These are phyloP conservation scores for Drosophila punjabiensis DNA, from an alignment of 1,140 invertebrate genomes.

Conservation along the genomic window DNA sequence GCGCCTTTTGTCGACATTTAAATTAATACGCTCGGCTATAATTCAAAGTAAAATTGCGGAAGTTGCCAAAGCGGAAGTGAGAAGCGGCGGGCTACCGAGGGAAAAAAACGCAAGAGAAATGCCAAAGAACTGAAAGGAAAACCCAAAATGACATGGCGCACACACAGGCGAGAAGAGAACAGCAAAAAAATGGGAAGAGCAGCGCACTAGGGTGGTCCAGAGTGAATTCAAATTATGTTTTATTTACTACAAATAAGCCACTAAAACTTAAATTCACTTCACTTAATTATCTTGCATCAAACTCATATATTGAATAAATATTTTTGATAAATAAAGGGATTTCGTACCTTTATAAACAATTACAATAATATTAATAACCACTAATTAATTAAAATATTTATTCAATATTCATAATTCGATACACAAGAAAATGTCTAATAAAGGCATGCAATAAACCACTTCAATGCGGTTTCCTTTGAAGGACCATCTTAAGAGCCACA, in stretches of 20 bases:
- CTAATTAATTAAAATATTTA: no score
- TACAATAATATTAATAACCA: no score
- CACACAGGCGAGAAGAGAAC: slow-evolving; percentile 22
- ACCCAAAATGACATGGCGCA: slow-evolving; percentile 52
- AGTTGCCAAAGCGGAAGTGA: slow-evolving; percentile 84
- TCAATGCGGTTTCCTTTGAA: not conserved
- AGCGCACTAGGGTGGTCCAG: slow-evolving; percentile 6
- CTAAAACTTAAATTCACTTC: no score
- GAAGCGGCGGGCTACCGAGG: slow-evolving; percentile 67
- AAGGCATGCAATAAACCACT: not conserved
- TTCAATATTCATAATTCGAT: no score
- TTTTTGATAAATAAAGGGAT: not conserved
- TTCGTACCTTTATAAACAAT: not conserved
- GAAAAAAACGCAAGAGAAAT: slow-evolving; percentile 44
- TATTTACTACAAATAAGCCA: not conserved
- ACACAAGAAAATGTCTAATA: no score
- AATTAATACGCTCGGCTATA: slow-evolving; percentile 84
- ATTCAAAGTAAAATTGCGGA: slow-evolving; percentile 84
- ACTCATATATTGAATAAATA: not conserved
- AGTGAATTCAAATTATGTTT: slow-evolving; percentile 7
- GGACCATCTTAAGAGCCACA: not conserved
- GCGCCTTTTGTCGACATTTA: slow-evolving; percentile 81
- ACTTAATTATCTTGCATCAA: not conserved
- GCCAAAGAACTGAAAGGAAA: slow-evolving; percentile 50
- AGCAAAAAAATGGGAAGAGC: slow-evolving; percentile 4